A percentile compares a stretch with the other conserved stretches of the same genome.
phyloP scores from a whole-genome alignment of 2,888 invertebrate genomes.

The Cosmia pyralina region DNA sequence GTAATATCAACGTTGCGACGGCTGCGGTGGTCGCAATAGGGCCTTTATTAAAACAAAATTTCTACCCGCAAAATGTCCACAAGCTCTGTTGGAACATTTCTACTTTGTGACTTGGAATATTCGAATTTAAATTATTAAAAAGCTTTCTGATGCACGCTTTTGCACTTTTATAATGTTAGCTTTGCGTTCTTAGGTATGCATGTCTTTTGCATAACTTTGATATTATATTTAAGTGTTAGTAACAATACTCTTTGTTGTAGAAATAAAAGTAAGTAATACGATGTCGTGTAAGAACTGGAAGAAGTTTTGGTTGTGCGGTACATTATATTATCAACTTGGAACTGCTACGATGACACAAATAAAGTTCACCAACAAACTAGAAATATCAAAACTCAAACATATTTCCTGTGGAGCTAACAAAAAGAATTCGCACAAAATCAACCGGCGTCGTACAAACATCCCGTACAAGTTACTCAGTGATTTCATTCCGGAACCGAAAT shows the following conservation, averaged over 20 bases:
- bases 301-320: conserved; percentile 19
- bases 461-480: conserved; percentile 64
- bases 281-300: conserved; percentile 7
- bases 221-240: conserved; percentile 33
- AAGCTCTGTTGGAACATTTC: conserved; percentile 76
- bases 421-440: conserved; percentile 61
- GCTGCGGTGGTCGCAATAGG: conserved; percentile 83
- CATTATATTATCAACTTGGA: conserved; percentile 32
- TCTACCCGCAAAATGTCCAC: conserved; percentile 86
- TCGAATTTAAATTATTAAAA: conserved; percentile 73
- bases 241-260: conserved; percentile 12
- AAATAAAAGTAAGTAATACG: conserved; percentile 32
- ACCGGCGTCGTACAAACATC: conserved; percentile 58
- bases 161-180: conserved; percentile 38
- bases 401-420: conserved; percentile 47
- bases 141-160: conserved; percentile 55
- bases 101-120: conserved; percentile 66
- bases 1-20: conserved; percentile 85
- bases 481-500: conserved; percentile 68
- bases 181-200: conserved; percentile 19
- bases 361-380: conserved; percentile 49
- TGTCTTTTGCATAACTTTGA: conserved; percentile 31
- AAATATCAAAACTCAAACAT: conserved; percentile 57
- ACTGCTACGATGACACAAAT: conserved; percentile 40
- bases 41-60: conserved; percentile 90